These are phyloP conservation scores for Bombyx huttoni DNA, from an alignment of 2,888 invertebrate species.

Conservation along the genomic window DNA sequence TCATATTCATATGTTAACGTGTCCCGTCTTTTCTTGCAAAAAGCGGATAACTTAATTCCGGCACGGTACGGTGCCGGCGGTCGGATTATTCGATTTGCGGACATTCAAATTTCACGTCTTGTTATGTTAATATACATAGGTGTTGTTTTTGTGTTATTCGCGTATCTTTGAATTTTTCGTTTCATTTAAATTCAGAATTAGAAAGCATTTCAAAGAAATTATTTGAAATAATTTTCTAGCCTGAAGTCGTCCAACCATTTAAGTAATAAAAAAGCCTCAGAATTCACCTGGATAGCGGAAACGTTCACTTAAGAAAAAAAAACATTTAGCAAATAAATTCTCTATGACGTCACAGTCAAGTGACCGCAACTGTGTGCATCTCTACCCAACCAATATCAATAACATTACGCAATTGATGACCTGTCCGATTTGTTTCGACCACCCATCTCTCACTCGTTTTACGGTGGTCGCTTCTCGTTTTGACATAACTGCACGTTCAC, in stretches of 20 bases:
- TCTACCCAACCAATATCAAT: constrained; percentile 54
- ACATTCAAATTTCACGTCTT: constrained; percentile 70
- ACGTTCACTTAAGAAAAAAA: no score
- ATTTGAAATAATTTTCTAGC: no score
- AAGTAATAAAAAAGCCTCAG: no score
- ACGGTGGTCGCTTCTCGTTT: constrained; percentile 40
- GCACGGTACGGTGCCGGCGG: constrained; percentile 21
- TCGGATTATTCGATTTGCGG: constrained; percentile 64
- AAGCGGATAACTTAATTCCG: constrained; percentile 70
- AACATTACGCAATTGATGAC: constrained; percentile 62
- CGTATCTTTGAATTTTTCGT: constrained; percentile 26
- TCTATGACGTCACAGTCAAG: constrained; percentile 6
- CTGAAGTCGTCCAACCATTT: no score
- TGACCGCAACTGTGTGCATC: constrained; percentile 13
- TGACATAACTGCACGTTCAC: constrained; percentile 25
- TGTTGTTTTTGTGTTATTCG: constrained; percentile 38
- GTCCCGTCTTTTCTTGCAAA: constrained; percentile 69
- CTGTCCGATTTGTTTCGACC: constrained; percentile 59
- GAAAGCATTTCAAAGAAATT: no score
- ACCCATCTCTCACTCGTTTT: constrained; percentile 57
- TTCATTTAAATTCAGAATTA: constrained; percentile 4
- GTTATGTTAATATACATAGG: constrained; percentile 64
- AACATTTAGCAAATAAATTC: background rate
- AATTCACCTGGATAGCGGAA: no score
- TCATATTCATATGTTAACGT: constrained; percentile 74